Percentiles rank a stretch among this genome's conserved stretches.
phyloP scores from a whole-genome alignment of 2,113 vertebrate species.

The Sturnus vulgaris region DNA sequence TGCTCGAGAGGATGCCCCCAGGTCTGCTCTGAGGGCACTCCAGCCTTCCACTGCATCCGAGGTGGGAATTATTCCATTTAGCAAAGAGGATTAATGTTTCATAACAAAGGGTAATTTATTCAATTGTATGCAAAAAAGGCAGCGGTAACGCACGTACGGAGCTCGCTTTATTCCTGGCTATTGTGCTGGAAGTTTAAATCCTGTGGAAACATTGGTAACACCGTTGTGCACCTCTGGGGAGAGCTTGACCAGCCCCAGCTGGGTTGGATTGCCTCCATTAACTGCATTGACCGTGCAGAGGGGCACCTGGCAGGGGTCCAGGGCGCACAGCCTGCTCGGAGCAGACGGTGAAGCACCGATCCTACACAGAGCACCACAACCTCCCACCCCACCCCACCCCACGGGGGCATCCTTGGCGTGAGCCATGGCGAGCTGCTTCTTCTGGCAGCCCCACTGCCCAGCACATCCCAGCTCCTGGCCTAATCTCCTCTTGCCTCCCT shows the following conservation, averaged over 20 bases:
- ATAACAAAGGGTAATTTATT: slow-evolving; percentile 78
- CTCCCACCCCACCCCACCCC: not conserved
- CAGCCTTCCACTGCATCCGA: slow-evolving; percentile 26
- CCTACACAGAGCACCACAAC: not conserved
- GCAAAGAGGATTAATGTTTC: slow-evolving; percentile 78
- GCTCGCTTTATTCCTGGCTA: slow-evolving; percentile 52
- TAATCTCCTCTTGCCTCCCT: accelerated
- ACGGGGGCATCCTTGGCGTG: not conserved
- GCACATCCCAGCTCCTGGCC: accelerated
- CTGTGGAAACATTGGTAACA: slow-evolving; percentile 58
- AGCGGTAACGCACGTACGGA: not conserved
- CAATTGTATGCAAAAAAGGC: slow-evolving; percentile 73
- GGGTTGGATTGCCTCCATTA: slow-evolving; percentile 62
- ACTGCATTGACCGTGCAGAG: slow-evolving; percentile 60
- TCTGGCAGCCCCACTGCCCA: not conserved
- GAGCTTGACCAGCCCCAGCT: slow-evolving; percentile 66
- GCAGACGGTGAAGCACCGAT: accelerated
- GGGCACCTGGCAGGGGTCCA: slow-evolving; percentile 42
- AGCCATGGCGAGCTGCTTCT: accelerated
- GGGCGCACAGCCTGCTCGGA: not conserved
- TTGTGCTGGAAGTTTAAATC: slow-evolving; percentile 66
- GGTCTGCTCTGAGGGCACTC: slow-evolving; percentile 40
- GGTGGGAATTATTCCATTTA: slow-evolving; percentile 71
- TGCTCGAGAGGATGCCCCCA: not conserved
- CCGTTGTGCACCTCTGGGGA: slow-evolving; percentile 48